phyloP scores from a whole-genome alignment of 2,113 vertebrate genomes.

The Trogon surrucura region DNA sequence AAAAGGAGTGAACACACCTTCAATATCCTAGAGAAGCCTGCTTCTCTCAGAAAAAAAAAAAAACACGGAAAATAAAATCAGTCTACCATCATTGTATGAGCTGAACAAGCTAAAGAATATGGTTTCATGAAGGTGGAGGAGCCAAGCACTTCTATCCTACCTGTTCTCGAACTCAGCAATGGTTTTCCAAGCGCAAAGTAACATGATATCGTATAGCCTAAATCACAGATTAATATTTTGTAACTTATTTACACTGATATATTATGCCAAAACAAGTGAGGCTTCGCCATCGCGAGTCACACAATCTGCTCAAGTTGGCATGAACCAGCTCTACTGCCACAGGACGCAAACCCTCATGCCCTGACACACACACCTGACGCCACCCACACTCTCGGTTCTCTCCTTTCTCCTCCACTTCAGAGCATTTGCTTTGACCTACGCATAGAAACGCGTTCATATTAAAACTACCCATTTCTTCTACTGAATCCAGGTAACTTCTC shows the following conservation, averaged over 20 bases:
- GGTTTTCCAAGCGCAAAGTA: neutral
- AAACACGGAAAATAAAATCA: neutral
- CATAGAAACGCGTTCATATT: neutral
- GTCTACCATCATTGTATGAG: accelerated
- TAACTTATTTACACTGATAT: neutral
- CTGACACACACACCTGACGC: neutral
- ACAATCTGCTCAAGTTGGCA: neutral
- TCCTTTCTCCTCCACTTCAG: neutral
- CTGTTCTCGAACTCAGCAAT: neutral
- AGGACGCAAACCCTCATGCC: neutral
- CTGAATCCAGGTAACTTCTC: neutral
- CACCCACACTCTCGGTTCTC: neutral
- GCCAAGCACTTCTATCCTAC: neutral
- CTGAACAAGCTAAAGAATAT: neutral
- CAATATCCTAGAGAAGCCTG: neutral
- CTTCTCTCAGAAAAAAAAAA: neutral
- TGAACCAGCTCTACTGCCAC: neutral
- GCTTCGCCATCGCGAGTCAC: neutral
- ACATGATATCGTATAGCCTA: neutral
- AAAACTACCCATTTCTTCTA: neutral
- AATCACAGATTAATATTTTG: neutral
- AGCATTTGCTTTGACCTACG: neutral
- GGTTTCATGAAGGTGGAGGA: neutral
- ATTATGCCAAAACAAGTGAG: neutral
- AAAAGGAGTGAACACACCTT: neutral